Conservation (phyloP, 2,797 vertebrate species). For the Sandelia bainsii region DNA sequence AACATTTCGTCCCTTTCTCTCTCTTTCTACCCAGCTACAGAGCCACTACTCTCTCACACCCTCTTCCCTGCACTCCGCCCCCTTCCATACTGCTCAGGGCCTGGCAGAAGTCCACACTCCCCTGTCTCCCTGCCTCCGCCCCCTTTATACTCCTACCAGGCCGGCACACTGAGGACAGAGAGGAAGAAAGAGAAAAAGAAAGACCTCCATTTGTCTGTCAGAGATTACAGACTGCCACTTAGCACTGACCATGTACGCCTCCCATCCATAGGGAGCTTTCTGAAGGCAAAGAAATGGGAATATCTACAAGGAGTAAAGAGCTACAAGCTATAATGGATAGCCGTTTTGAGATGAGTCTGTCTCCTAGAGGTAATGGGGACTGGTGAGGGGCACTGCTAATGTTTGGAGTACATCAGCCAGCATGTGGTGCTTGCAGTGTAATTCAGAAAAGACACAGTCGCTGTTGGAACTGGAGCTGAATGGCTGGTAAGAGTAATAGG, state of each 20-base stretch:
- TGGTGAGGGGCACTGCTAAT: conserved; percentile 55
- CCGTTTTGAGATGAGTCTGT: conserved; percentile 45
- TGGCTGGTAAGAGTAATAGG: conserved; percentile 87
- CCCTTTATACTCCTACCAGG: conserved; percentile 71
- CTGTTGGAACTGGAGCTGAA: conserved; percentile 95
- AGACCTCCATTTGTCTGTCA: conserved; percentile 74
- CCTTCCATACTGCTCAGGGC: conserved; percentile 73
- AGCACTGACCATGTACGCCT: conserved; percentile 51
- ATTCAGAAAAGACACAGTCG: conserved; percentile 95
- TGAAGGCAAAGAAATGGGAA: conserved; percentile 72
- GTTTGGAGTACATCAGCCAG: conserved; percentile 70
- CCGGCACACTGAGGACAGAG: conserved; percentile 57
- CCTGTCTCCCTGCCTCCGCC: conserved; percentile 71
- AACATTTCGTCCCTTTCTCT: conserved; percentile 50
- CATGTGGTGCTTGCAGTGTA: conserved; percentile 99
- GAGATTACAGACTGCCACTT: conserved; percentile 68
- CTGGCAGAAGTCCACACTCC: conserved; percentile 73
- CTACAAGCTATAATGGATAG: conserved; percentile 37
- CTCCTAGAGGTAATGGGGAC: conserved; percentile 47
- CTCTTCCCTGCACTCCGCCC: conserved; percentile 71
- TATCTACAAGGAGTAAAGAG: conserved; percentile 16
- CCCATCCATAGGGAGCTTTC: conserved; percentile 51
- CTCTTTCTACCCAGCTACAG: conserved; percentile 59
- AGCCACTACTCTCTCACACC: conserved; percentile 60
- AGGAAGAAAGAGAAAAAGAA: conserved; percentile 70